These are phyloP conservation scores for Lasius platythorax DNA, from an alignment of 2,888 invertebrate species.

Conservation along the genomic window DNA sequence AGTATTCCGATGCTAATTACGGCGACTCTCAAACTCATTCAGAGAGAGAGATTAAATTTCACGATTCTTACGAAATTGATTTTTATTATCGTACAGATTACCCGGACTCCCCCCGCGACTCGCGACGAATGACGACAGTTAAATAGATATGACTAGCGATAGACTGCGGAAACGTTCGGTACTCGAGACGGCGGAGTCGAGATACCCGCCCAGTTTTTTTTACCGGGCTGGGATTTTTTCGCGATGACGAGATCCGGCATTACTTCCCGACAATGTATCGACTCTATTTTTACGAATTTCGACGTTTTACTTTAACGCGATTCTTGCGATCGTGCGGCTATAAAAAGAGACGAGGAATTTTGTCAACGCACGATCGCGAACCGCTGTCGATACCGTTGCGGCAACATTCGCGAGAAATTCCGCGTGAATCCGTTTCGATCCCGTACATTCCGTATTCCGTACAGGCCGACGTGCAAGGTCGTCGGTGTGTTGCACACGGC, in stretches of 20 bases:
- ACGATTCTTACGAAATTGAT: background rate
- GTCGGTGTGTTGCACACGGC: constrained; percentile 65
- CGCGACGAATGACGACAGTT: background rate
- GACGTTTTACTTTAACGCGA: background rate
- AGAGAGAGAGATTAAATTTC: background rate
- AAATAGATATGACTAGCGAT: background rate
- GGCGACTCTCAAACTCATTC: background rate
- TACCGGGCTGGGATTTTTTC: background rate
- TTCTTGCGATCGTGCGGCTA: background rate
- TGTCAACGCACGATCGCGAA: too few relatives aligned
- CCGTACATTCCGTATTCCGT: background rate
- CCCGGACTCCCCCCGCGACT: background rate
- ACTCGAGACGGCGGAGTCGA: background rate
- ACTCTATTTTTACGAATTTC: background rate
- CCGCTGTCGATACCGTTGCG: background rate
- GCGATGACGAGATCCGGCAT: background rate
- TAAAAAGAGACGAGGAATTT: background rate
- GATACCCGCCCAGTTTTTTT: constrained; percentile 35
- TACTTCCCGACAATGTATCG: background rate
- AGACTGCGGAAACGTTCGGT: background rate
- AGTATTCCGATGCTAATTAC: background rate
- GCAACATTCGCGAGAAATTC: background rate
- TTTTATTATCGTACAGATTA: background rate
- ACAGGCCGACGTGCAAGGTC: constrained; percentile 63
- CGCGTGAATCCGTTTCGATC: background rate